Base-by-base conservation (phyloP, 2,888 invertebrate genomes). In the Thecophora atra region DNA sequence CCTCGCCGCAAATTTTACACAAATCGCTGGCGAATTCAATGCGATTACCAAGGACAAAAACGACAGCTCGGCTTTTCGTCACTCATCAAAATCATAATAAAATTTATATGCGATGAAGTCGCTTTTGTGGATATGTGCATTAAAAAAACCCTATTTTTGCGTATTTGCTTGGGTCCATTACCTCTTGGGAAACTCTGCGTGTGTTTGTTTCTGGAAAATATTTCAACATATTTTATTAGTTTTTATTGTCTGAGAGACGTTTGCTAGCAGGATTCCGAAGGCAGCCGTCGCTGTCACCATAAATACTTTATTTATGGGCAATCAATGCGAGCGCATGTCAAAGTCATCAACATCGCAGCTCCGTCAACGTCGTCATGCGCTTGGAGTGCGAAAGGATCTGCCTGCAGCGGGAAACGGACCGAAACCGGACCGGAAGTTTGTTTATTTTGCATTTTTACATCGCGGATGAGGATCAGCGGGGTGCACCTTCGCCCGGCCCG, bases 251-350 rank as follows among this genome's bases (percentile, higher is more conserved):
- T 28, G 54, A 60, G 62, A 60, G 54, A 47, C 17, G 73, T 72
- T 73, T 73, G 72, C 67, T 71, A 70, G 73, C 71, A 75, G 73
- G 72, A 72, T 17, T 54, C 44, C 58, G 47, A 52, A 37, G 60
- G 51, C 70, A 51, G 76, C 77, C 74, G 78, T 84, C 82, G 80
- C 82, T 85, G 84, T 84, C 84, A 82, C 62, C 84, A 85, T 85
- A 85, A 85, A 85, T 85, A 81, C 82, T 79, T 85, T 83, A 85
- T 85, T 85, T 85, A 85, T 85, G 85, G 84, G 84, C 85, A 84
- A 85, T 85, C 85, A 86, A 86, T 86, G 85, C 79, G 84, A 85
- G 82, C 86, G 86, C 85, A 86, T 85, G 86, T 86, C 86, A 86
- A 85, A 82, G 83, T 82, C 86, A 86, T 86, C 86, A 86, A 86